Evolutionary conservation across 2,888 invertebrate genomes (phyloP).

Genomic region (Gerris lacustris): DNA sequence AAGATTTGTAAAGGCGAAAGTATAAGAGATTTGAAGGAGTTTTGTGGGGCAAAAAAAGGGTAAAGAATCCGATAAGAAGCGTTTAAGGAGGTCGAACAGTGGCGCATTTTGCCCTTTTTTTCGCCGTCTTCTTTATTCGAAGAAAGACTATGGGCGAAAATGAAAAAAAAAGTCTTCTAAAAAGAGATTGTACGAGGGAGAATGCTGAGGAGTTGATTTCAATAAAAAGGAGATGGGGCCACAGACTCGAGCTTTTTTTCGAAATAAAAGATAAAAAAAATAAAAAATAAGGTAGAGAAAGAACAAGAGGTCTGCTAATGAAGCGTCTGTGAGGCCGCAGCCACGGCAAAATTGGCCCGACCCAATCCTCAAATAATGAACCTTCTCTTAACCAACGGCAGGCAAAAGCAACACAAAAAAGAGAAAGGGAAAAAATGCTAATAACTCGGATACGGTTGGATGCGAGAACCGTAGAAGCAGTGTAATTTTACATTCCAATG

Average conservation of each 20-base stretch:
- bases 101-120: neutral
- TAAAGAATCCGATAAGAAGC: neutral
- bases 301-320: slow-evolving; percentile 1
- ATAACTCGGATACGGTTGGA: neutral
- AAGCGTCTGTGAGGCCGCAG: neutral
- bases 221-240: neutral
- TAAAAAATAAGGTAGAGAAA: neutral
- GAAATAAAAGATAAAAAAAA: neutral
- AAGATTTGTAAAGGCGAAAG: neutral
- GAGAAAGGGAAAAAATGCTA: neutral
- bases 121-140: too few species aligned
- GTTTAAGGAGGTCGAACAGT: neutral
- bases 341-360: neutral
- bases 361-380: slow-evolving; percentile 1
- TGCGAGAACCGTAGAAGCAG: too few species aligned
- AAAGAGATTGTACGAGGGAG: too few species aligned
- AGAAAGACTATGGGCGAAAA: too few species aligned
- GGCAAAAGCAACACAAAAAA: too few species aligned
- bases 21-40: neutral
- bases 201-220: too few species aligned
- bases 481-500: too few species aligned
- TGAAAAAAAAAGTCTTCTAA: too few species aligned
- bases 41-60: neutral
- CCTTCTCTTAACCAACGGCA: neutral
- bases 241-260: neutral